Conservation (phyloP, 1,140 invertebrate genomes). For the Epicauta chinensis region DNA sequence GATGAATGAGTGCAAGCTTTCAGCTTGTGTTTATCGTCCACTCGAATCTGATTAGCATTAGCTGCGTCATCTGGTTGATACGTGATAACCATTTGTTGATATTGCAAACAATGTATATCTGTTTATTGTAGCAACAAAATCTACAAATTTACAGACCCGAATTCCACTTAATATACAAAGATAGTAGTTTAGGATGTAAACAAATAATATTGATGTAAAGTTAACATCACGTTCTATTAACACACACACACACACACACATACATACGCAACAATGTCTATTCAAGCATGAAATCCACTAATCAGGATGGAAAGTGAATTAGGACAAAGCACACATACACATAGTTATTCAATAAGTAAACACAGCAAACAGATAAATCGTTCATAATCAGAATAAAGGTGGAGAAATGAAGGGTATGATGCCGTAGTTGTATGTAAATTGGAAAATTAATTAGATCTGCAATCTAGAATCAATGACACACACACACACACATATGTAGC, state of each 20-base stretch:
- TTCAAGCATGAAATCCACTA: slow-evolving; percentile 16
- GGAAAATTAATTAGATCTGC: slow-evolving; percentile 17
- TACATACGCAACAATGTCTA: slow-evolving; percentile 1
- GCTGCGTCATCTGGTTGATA: no score
- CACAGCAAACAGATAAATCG: neutral
- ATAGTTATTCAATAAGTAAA: neutral
- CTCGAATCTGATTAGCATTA: no score
- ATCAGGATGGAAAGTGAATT: slow-evolving; percentile 11
- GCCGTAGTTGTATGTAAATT: slow-evolving; percentile 9
- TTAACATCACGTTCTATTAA: slow-evolving; percentile 13
- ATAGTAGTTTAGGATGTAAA: slow-evolving; percentile 10
- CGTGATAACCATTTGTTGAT: no score
- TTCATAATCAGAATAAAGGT: neutral
- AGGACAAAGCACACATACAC: slow-evolving; percentile 7
- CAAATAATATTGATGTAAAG: slow-evolving; percentile 13
- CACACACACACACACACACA: neutral
- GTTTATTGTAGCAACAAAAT: neutral
- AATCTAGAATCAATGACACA: slow-evolving; percentile 12
- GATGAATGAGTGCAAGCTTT: no score
- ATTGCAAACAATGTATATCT: no score
- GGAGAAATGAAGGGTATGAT: neutral
- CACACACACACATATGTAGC: neutral
- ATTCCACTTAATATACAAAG: slow-evolving; percentile 5
- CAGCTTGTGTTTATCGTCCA: no score
- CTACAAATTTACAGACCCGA: neutral